Conservation (phyloP, 2,113 vertebrate species). For the Anarhynchus alexandrinus region DNA sequence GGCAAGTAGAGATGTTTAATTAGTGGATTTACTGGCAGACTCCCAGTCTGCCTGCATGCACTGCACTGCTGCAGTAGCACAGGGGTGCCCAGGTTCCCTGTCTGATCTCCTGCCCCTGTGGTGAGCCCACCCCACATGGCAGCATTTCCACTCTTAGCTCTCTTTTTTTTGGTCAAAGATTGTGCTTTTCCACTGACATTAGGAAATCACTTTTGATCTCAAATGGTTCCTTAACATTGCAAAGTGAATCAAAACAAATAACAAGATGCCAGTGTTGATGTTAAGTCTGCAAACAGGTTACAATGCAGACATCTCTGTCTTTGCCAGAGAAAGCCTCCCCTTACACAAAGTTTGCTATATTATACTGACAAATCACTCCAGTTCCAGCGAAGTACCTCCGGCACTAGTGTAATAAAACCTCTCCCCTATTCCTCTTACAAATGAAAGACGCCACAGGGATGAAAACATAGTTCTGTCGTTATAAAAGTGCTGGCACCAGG, state of each 20-base stretch:
- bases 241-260: background rate
- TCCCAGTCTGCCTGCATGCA: background rate
- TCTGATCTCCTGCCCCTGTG: background rate
- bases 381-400: background rate
- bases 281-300: background rate
- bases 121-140: background rate
- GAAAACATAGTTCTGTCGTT: background rate
- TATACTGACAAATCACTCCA: background rate
- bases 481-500: background rate
- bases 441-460: background rate
- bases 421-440: background rate
- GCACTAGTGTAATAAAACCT: background rate
- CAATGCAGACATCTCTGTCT: background rate
- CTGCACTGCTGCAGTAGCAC: accelerated
- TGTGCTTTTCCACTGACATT: background rate
- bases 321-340: background rate
- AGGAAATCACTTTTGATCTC: background rate
- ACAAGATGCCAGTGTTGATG: background rate
- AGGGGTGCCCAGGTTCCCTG: background rate
- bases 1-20: background rate
- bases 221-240: background rate
- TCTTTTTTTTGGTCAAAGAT: background rate
- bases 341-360: background rate
- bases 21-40: background rate
- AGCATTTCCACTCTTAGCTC: background rate